phyloP scores from a whole-genome alignment of 1,140 invertebrate species.

The Pogonognathellus flavescens region DNA sequence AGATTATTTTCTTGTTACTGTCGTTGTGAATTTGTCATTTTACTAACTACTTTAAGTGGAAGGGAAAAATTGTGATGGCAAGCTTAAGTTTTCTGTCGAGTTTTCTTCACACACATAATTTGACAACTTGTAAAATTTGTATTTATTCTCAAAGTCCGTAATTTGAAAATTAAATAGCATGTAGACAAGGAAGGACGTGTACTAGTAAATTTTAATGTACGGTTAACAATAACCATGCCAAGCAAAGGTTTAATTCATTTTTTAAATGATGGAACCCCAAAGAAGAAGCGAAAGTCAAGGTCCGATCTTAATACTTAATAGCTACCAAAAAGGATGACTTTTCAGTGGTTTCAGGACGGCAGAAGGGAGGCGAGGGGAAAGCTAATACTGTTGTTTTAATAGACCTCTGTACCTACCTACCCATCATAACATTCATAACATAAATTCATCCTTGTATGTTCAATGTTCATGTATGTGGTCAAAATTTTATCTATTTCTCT shows the following conservation, averaged over 20 bases:
- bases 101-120: neutral
- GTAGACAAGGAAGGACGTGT: neutral
- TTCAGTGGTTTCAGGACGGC: neutral
- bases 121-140: conserved; percentile 19
- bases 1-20: conserved; percentile 7
- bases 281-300: conserved; percentile 6
- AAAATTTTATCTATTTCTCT: neutral
- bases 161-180: neutral
- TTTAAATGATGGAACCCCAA: conserved; percentile 4
- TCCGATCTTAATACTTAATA: neutral
- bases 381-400: neutral
- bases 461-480: neutral
- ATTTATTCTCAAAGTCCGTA: neutral
- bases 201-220: neutral
- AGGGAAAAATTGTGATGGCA: neutral
- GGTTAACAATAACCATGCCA: neutral
- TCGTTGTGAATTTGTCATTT: conserved; percentile 2
- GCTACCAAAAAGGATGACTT: neutral
- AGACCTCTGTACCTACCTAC: neutral
- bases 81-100: neutral
- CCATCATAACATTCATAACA: neutral
- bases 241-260: conserved; percentile 1
- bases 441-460: neutral
- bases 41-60: neutral
- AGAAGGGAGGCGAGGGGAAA: conserved; percentile 10